Evolutionary conservation across 2,888 invertebrate species (phyloP).

Genomic region (Gymnosoma rotundatum): DNA sequence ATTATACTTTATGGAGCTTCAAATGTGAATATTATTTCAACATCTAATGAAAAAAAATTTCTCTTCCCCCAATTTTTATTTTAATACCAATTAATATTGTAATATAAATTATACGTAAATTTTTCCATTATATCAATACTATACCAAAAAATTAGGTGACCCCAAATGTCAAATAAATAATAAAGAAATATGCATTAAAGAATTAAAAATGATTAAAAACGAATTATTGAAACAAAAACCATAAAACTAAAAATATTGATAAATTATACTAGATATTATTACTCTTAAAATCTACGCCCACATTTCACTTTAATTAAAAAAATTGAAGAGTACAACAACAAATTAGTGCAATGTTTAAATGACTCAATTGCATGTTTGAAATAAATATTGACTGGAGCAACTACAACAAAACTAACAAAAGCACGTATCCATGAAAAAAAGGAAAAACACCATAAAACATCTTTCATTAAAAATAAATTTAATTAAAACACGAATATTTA

Average conservation of each 20-base stretch:
- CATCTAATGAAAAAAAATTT: too few relatives aligned
- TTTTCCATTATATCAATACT: too few relatives aligned
- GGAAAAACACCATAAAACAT: conserved; percentile 46
- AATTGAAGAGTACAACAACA: neutral
- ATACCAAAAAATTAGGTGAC: too few relatives aligned
- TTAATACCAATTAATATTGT: too few relatives aligned
- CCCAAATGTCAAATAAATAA: neutral
- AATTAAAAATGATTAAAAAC: neutral
- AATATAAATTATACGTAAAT: too few relatives aligned
- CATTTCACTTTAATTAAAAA: conserved; percentile 25
- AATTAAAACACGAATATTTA: conserved; percentile 68
- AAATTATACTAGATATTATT: conserved; percentile 4
- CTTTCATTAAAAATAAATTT: conserved; percentile 69
- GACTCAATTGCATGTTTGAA: conserved; percentile 66
- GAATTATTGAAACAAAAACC: neutral
- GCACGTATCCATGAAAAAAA: neutral
- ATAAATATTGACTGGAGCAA: conserved; percentile 64
- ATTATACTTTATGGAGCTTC: too few relatives aligned
- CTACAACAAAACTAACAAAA: conserved; percentile 50
- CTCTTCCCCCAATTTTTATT: too few relatives aligned
- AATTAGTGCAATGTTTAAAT: conserved; percentile 46
- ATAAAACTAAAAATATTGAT: conserved; percentile 2
- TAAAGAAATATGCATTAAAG: neutral
- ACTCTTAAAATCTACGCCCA: conserved; percentile 2
- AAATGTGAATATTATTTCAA: too few relatives aligned